Percentiles rank a stretch among this genome's conserved stretches.
These are phyloP conservation scores for Syngnathus typhle DNA, from an alignment of 2,113 vertebrate species.

Conservation along the genomic window DNA sequence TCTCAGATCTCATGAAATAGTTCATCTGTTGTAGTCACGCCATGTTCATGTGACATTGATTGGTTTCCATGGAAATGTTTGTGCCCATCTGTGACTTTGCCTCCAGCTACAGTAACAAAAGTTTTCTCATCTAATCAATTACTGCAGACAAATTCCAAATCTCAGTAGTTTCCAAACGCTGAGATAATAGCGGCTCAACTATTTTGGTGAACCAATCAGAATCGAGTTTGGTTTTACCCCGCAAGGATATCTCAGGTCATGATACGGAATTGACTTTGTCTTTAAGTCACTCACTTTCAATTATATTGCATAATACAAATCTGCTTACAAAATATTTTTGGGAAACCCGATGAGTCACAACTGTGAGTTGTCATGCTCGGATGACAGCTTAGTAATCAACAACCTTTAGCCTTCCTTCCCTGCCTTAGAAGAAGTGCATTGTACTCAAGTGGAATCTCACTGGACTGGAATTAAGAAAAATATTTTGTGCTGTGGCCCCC, in stretches of 20 bases:
- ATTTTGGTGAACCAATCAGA: background rate
- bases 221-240: background rate
- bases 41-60: constrained; percentile 6
- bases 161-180: background rate
- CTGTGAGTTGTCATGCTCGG: background rate
- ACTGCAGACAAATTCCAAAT: background rate
- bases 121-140: background rate
- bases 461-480: background rate
- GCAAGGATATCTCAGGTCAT: background rate
- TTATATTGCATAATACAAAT: background rate
- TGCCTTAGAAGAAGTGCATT: background rate
- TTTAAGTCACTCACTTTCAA: background rate
- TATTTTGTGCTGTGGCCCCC: background rate
- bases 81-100: background rate
- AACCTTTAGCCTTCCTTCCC: background rate
- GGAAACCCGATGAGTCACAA: background rate
- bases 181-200: background rate
- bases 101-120: background rate
- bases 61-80: constrained; percentile 27
- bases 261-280: background rate
- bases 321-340: background rate
- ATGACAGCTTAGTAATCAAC: background rate
- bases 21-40: constrained; percentile 52
- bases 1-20: constrained; percentile 1
- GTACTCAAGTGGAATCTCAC: background rate